A percentile compares a stretch with the other conserved stretches of the same genome.
Evolutionary conservation across 2,797 vertebrate species (phyloP).

Genomic region (Eulemur coronatus): DNA sequence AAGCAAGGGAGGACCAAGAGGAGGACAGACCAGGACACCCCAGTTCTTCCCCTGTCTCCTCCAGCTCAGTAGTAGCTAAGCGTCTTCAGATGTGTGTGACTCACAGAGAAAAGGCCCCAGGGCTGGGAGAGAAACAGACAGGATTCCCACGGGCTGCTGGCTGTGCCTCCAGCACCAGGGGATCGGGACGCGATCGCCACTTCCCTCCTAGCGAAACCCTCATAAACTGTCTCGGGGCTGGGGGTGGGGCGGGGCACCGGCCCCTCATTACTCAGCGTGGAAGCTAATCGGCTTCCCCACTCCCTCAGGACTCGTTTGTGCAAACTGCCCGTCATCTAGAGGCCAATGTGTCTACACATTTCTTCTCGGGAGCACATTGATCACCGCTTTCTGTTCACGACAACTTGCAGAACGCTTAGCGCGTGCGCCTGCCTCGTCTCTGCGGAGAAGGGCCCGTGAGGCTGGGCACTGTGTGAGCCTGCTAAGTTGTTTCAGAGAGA

Average conservation of each 20-base stretch:
- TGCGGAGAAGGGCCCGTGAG: rapidly evolving
- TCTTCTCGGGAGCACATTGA: neutral
- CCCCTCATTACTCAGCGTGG: rapidly evolving
- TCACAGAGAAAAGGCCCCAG: neutral
- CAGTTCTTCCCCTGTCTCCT: rapidly evolving
- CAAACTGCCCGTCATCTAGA: neutral
- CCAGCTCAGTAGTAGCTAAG: neutral
- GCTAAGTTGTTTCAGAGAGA: neutral
- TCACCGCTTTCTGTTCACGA: rapidly evolving
- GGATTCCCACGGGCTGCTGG: neutral
- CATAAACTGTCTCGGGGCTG: neutral
- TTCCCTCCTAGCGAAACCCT: neutral
- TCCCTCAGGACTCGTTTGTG: neutral
- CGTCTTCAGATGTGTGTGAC: neutral
- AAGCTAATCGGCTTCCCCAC: neutral
- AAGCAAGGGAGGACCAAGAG: neutral
- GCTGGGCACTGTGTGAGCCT: neutral
- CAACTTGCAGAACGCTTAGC: rapidly evolving
- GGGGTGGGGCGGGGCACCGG: rapidly evolving
- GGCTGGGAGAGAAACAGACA: neutral
- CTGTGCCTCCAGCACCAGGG: neutral
- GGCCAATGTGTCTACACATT: neutral
- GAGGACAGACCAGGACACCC: neutral
- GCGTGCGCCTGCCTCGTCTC: rapidly evolving
- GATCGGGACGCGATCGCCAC: neutral